A percentile compares a stretch with the other conserved stretches of the same genome.
These are phyloP conservation scores for Drepana falcataria DNA, from an alignment of 2,888 invertebrate species.

Conservation along the genomic window DNA sequence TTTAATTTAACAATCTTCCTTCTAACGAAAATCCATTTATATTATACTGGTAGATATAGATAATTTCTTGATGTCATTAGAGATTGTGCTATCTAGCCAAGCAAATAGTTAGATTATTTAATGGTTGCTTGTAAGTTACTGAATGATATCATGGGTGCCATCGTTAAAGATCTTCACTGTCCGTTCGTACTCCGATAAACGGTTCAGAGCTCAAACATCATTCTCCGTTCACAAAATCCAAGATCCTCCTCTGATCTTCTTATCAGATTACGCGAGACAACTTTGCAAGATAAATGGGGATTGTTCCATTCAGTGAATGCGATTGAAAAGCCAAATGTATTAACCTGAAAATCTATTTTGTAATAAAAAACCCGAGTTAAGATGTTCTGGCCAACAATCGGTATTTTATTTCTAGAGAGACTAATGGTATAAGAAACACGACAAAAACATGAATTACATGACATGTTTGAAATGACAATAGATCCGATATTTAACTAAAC, in stretches of 20 bases:
- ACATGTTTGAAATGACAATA: too few relatives aligned
- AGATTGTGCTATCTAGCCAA: too few relatives aligned
- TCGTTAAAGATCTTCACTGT: neutral
- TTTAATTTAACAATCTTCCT: too few relatives aligned
- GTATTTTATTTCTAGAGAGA: too few relatives aligned
- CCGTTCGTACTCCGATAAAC: conserved; percentile 25
- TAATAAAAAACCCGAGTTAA: neutral
- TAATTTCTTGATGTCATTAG: too few relatives aligned
- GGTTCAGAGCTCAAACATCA: conserved; percentile 21
- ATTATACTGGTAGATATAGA: too few relatives aligned
- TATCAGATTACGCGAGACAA: conserved; percentile 54
- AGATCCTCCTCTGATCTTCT: conserved; percentile 44
- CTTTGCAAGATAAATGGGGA: conserved; percentile 58
- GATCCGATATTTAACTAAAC: too few relatives aligned
- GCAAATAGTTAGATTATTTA: too few relatives aligned
- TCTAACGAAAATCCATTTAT: too few relatives aligned
- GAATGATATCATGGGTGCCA: neutral
- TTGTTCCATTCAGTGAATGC: conserved; percentile 48
- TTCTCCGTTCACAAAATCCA: conserved; percentile 41
- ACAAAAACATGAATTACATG: too few relatives aligned
- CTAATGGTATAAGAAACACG: too few relatives aligned
- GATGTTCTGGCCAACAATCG: too few relatives aligned
- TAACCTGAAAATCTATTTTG: conserved; percentile 26
- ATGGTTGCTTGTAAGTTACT: neutral
- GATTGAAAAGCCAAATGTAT: conserved; percentile 45